phyloP scores from a whole-genome alignment of 2,113 vertebrate genomes.

The Hydropotes inermis region DNA sequence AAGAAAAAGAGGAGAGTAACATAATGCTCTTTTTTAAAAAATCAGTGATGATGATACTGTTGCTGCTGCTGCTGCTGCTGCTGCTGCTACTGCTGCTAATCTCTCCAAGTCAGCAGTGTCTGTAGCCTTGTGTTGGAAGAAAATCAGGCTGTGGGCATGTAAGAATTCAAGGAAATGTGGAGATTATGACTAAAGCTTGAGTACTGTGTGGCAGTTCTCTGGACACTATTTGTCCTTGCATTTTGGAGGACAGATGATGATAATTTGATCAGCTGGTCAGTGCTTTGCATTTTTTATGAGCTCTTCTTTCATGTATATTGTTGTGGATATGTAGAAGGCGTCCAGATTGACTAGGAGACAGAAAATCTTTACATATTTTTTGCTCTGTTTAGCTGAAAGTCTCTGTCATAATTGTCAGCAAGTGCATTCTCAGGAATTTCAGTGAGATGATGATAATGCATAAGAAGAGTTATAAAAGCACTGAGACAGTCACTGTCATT shows the following conservation, averaged over 20 bases:
- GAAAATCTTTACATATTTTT: slow-evolving; percentile 51
- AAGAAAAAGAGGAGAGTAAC: background rate
- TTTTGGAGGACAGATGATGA: slow-evolving; percentile 18
- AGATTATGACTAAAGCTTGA: background rate
- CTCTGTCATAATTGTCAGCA: slow-evolving; percentile 27
- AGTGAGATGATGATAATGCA: slow-evolving; percentile 55
- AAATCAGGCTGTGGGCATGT: background rate
- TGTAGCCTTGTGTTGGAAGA: background rate
- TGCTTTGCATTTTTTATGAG: slow-evolving; percentile 2
- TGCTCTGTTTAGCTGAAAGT: slow-evolving; percentile 43
- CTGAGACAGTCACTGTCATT: slow-evolving; percentile 38
- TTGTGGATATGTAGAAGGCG: background rate
- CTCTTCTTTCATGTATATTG: background rate
- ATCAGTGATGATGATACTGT: background rate
- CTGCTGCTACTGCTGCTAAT: background rate
- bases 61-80: background rate
- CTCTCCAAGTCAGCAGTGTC: background rate
- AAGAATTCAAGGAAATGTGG: background rate
- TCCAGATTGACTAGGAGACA: slow-evolving; percentile 15
- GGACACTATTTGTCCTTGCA: background rate
- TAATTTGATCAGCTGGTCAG: slow-evolving; percentile 1
- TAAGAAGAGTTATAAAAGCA: slow-evolving; percentile 25
- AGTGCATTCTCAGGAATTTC: slow-evolving; percentile 37
- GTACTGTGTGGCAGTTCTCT: background rate
- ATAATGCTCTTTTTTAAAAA: background rate